phyloP scores from a whole-genome alignment of 2,113 vertebrate genomes.

The Oostethus manadensis region DNA sequence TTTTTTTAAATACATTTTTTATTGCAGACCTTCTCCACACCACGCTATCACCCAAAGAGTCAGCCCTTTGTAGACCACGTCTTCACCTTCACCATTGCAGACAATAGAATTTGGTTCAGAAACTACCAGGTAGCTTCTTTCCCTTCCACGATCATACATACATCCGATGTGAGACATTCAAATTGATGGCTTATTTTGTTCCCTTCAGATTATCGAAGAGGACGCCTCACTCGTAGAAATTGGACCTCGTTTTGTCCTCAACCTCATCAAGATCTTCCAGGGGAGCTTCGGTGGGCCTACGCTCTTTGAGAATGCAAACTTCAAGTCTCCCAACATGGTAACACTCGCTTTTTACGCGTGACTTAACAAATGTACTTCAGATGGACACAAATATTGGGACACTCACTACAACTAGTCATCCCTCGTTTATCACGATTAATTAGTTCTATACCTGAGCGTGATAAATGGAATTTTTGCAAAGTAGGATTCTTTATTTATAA shows the following conservation, averaged over 20 bases:
- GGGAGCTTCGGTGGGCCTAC: constrained; percentile 96
- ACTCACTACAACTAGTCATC: too few relatives aligned
- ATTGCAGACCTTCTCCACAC: constrained; percentile 87
- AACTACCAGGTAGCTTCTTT: constrained; percentile 86
- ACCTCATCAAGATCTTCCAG: constrained; percentile 93
- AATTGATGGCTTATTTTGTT: not conserved
- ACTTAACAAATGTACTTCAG: not conserved
- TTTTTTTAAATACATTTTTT: constrained; percentile 7
- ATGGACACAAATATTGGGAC: not conserved
- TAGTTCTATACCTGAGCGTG: too few relatives aligned
- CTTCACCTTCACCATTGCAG: constrained; percentile 85
- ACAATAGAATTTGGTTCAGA: constrained; percentile 95
- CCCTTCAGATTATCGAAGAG: constrained; percentile 88
- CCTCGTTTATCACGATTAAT: too few relatives aligned
- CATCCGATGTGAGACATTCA: not conserved
- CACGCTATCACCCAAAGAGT: constrained; percentile 91
- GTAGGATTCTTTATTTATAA: too few relatives aligned
- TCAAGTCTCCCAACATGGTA: constrained; percentile 91
- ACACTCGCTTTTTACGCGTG: not conserved
- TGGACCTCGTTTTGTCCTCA: constrained; percentile 93
- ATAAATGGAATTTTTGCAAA: too few relatives aligned
- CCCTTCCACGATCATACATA: not conserved
- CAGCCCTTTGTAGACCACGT: constrained; percentile 97
- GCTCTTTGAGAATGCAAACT: constrained; percentile 87
- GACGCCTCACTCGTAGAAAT: constrained; percentile 92